phyloP scores from a whole-genome alignment of 2,888 invertebrate genomes.

The Ochropleura leucogaster region DNA sequence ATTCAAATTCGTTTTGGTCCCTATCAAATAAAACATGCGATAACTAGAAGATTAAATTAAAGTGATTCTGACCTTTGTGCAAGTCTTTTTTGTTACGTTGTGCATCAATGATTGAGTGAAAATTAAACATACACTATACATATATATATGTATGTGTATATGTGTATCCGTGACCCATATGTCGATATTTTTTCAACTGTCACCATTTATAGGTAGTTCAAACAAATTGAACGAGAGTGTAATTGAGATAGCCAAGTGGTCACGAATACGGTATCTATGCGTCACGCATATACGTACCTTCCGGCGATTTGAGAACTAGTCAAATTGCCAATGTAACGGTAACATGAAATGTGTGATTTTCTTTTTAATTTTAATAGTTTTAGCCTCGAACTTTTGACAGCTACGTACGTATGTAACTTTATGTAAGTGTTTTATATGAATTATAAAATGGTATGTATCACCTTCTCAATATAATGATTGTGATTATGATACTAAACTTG shows the following conservation, averaged over 20 bases:
- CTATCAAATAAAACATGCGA: background rate
- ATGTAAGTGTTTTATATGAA: constrained; percentile 44
- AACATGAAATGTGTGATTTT: constrained; percentile 64
- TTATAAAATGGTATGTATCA: constrained; percentile 49
- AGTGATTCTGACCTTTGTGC: background rate
- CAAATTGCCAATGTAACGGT: constrained; percentile 76
- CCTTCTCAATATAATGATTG: constrained; percentile 45
- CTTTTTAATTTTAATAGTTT: constrained; percentile 57
- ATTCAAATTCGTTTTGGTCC: background rate
- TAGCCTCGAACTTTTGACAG: constrained; percentile 59
- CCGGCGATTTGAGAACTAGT: constrained; percentile 78
- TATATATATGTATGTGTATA: background rate
- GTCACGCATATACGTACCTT: constrained; percentile 68
- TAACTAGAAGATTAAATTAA: background rate
- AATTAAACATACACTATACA: constrained; percentile 39
- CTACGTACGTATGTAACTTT: constrained; percentile 31
- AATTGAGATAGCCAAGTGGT: constrained; percentile 75
- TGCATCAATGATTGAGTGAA: constrained; percentile 34
- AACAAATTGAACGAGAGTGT: constrained; percentile 74
- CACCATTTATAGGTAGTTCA: constrained; percentile 63
- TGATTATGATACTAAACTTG: constrained; percentile 53
- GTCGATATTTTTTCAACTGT: constrained; percentile 69
- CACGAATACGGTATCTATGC: constrained; percentile 76
- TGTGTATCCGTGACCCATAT: constrained; percentile 62
- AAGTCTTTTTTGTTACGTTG: background rate